Evolutionary conservation across 2,797 vertebrate species (phyloP).

Genomic region (Schizopygopsis pylzovi): DNA sequence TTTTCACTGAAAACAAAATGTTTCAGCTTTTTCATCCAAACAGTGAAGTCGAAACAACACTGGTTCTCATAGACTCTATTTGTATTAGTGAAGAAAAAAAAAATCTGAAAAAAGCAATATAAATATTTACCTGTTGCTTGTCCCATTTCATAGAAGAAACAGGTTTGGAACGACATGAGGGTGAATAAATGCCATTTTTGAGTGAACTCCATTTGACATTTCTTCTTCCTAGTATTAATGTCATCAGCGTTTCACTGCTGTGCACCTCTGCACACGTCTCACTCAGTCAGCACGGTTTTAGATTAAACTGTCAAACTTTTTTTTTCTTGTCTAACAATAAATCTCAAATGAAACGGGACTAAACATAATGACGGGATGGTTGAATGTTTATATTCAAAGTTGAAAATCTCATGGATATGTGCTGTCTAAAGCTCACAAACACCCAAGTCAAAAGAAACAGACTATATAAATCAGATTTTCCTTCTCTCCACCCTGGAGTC

Average conservation of each 20-base stretch:
- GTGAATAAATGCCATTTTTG: neutral
- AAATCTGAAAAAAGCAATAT: no score
- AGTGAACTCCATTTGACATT: neutral
- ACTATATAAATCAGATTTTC: constrained; percentile 17
- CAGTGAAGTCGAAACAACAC: neutral
- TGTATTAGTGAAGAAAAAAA: neutral
- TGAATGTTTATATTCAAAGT: neutral
- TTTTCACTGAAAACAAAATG: neutral
- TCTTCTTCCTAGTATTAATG: neutral
- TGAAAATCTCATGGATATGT: neutral
- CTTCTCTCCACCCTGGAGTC: neutral
- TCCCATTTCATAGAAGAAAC: neutral
- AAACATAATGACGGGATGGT: neutral
- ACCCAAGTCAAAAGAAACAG: neutral
- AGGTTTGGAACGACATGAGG: neutral
- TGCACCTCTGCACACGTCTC: neutral
- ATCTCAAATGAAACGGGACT: neutral
- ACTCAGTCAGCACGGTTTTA: neutral
- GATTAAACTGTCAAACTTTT: neutral
- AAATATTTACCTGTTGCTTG: neutral
- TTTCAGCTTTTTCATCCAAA: neutral
- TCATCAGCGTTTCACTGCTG: neutral
- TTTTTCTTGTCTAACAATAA: neutral
- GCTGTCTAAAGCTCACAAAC: constrained; percentile 6
- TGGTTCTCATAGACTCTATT: neutral